Evolutionary conservation across 1,140 invertebrate species (phyloP).

Genomic region (Cydia fagiglandana): DNA sequence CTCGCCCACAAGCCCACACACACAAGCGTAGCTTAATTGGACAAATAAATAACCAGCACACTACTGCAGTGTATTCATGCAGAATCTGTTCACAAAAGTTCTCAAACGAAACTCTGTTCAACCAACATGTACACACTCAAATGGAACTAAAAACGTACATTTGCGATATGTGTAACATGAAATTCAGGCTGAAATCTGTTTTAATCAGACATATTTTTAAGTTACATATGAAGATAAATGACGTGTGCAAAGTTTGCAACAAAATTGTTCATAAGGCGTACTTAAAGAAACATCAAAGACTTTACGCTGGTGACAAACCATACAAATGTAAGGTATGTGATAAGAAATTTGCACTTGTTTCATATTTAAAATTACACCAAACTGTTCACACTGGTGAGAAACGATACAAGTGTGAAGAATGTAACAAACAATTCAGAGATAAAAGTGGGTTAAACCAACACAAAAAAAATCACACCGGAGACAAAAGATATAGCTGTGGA

Average conservation of each 20-base stretch:
- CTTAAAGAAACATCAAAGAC: no score
- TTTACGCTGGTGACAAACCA: not conserved
- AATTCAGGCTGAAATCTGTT: not conserved
- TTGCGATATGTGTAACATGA: not conserved
- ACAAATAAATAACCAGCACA: not conserved
- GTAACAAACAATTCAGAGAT: not conserved
- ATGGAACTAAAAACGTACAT: not conserved
- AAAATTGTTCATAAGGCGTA: no score
- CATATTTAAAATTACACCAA: not conserved
- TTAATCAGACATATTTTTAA: not conserved
- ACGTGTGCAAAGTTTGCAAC: no score
- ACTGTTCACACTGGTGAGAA: not conserved
- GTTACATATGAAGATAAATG: not conserved
- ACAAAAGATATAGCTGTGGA: not conserved
- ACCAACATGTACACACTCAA: not conserved
- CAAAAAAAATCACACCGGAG: not conserved
- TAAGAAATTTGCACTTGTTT: not conserved
- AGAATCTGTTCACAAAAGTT: not conserved
- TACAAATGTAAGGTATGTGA: not conserved
- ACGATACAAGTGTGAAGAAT: not conserved
- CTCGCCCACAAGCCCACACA: no score
- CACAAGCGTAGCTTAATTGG: no score
- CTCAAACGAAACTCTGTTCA: not conserved
- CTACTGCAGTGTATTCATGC: not conserved
- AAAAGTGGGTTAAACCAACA: not conserved